Evolutionary conservation across 2,888 invertebrate species (phyloP).

Genomic region (Pocota personata): DNA sequence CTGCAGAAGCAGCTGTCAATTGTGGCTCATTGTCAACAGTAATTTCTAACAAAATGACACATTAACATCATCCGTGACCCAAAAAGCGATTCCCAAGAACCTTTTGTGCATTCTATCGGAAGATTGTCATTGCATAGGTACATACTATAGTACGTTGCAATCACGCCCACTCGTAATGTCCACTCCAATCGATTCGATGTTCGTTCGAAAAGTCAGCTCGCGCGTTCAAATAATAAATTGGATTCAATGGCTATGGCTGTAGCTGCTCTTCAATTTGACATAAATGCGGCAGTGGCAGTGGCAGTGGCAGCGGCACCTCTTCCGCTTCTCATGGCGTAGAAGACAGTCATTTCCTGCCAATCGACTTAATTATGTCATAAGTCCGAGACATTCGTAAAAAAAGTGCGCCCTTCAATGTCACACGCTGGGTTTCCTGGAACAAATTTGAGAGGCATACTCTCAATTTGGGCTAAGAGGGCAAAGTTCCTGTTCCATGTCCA

Average conservation of each 20-base stretch:
- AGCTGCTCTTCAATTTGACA: constrained; percentile 56
- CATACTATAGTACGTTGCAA: not conserved
- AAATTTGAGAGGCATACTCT: not conserved
- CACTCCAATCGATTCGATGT: constrained; percentile 17
- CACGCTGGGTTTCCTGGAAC: constrained; percentile 7
- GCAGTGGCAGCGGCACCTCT: constrained; percentile 22
- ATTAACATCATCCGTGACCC: constrained; percentile 57
- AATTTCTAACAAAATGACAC: constrained; percentile 44
- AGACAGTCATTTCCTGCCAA: constrained; percentile 52
- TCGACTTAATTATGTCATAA: constrained; percentile 55
- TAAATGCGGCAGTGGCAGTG: constrained; percentile 24
- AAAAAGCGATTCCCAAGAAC: constrained; percentile 52
- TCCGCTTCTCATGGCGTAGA: constrained; percentile 14
- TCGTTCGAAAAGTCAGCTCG: not conserved
- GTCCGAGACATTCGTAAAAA: constrained; percentile 4
- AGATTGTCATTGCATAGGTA: constrained; percentile 6
- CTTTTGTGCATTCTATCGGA: constrained; percentile 48
- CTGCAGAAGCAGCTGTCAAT: constrained; percentile 40
- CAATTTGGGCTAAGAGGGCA: constrained; percentile 64
- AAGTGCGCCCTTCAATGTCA: constrained; percentile 50
- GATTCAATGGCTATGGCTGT: constrained; percentile 15
- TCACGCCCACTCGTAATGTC: not conserved
- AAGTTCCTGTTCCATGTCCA: constrained; percentile 53
- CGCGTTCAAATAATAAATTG: constrained; percentile 40
- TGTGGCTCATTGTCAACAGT: constrained; percentile 30